phyloP scores from a whole-genome alignment of 2,888 invertebrate genomes.

The Polymixis lichenea region DNA sequence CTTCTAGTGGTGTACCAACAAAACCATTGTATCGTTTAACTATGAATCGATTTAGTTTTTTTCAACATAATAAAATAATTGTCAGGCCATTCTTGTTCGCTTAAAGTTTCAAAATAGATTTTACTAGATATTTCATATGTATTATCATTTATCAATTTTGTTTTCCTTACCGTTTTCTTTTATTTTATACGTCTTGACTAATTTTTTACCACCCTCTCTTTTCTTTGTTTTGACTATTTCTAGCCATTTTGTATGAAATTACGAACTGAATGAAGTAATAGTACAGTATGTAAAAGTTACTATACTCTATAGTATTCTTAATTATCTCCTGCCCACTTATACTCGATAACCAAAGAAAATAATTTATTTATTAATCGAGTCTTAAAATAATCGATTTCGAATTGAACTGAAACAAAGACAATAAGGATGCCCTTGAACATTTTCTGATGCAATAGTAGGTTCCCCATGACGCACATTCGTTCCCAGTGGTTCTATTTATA shows the following conservation, averaged over 20 bases:
- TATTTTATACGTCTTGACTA: neutral
- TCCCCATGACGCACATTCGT: conserved; percentile 54
- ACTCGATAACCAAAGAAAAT: neutral
- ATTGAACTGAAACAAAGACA: conserved; percentile 40
- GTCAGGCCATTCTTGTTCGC: too few relatives aligned
- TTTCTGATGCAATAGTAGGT: conserved; percentile 78
- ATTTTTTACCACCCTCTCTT: neutral
- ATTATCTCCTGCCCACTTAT: neutral
- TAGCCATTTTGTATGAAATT: neutral
- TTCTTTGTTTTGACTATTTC: neutral
- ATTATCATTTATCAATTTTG: neutral
- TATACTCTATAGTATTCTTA: neutral
- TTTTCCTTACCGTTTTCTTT: neutral
- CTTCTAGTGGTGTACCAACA: conserved; percentile 25
- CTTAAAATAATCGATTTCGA: neutral
- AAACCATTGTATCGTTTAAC: neutral
- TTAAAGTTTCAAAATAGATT: neutral
- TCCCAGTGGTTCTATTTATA: conserved; percentile 39
- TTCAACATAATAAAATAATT: neutral
- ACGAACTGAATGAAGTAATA: neutral
- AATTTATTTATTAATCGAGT: neutral
- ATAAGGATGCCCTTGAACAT: conserved; percentile 50
- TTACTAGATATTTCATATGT: neutral
- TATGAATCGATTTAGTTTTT: conserved; percentile 17
- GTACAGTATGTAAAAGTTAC: neutral